Evolutionary conservation across 2,113 vertebrate genomes (phyloP).

Genomic region (Daphoenositta chrysoptera): DNA sequence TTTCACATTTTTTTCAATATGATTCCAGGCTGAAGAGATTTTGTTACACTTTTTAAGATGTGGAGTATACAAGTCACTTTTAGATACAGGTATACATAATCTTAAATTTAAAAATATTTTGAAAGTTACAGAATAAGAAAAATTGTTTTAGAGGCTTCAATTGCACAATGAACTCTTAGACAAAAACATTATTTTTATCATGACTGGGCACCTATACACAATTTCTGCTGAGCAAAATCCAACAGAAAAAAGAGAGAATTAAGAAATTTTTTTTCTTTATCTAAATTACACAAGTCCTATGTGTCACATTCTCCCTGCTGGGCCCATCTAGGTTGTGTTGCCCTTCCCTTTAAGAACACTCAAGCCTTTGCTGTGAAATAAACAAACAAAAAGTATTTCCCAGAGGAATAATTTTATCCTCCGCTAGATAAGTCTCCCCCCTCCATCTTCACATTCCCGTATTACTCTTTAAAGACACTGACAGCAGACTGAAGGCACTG

Average conservation of each 20-base stretch:
- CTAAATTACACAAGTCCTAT: background rate
- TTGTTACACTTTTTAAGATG: background rate
- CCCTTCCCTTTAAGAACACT: background rate
- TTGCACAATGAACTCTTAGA: background rate
- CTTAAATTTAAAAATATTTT: background rate
- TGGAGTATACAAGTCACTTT: background rate
- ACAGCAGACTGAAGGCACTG: conserved; percentile 28
- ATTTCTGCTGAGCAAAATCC: background rate
- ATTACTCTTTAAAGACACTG: conserved; percentile 10
- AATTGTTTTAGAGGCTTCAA: background rate
- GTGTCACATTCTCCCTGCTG: background rate
- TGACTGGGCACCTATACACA: background rate
- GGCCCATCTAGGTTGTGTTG: background rate
- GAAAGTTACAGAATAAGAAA: background rate
- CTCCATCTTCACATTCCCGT: background rate
- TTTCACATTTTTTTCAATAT: background rate
- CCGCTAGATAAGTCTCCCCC: background rate
- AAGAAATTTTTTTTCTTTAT: background rate
- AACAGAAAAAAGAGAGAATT: background rate
- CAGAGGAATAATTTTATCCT: background rate
- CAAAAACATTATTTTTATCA: background rate
- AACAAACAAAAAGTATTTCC: conserved; percentile 1
- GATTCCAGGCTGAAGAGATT: background rate
- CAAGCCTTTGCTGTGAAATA: background rate
- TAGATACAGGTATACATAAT: background rate